These are phyloP conservation scores for Drosophila tanythrix DNA, from an alignment of 2,888 invertebrate species.

Conservation along the genomic window DNA sequence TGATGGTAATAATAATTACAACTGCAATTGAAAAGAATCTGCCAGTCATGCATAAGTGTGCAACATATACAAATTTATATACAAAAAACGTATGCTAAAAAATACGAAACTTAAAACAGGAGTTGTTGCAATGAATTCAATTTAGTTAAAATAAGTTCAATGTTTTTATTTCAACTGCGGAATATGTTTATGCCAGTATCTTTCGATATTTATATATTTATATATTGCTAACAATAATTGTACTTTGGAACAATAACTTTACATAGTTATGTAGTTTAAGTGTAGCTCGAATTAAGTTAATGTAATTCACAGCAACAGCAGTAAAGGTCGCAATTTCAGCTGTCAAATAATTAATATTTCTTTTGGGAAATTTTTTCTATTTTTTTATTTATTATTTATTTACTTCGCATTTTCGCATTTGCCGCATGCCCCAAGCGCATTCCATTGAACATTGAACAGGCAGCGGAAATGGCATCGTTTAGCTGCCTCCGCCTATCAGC, in stretches of 20 bases:
- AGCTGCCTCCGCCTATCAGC: slow-evolving; percentile 52
- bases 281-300: background rate
- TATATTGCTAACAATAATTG: too few species aligned
- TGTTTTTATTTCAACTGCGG: background rate
- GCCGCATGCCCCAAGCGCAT: slow-evolving; percentile 36
- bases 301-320: background rate
- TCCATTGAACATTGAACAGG: slow-evolving; percentile 54
- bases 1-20: too few species aligned
- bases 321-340: slow-evolving; percentile 10
- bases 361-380: slow-evolving; percentile 9
- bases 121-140: background rate
- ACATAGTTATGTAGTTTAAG: background rate
- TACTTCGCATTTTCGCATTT: slow-evolving; percentile 12
- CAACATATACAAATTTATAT: background rate
- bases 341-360: slow-evolving; percentile 44
- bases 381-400: slow-evolving; percentile 17
- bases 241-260: too few species aligned
- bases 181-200: background rate
- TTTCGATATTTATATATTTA: too few species aligned
- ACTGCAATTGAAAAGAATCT: too few species aligned
- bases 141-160: background rate
- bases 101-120: background rate
- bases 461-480: slow-evolving; percentile 68
- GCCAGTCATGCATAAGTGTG: background rate
- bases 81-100: background rate